These are phyloP conservation scores for Tonatia bakeri DNA, from an alignment of 2,113 vertebrate genomes.

Conservation along the genomic window DNA sequence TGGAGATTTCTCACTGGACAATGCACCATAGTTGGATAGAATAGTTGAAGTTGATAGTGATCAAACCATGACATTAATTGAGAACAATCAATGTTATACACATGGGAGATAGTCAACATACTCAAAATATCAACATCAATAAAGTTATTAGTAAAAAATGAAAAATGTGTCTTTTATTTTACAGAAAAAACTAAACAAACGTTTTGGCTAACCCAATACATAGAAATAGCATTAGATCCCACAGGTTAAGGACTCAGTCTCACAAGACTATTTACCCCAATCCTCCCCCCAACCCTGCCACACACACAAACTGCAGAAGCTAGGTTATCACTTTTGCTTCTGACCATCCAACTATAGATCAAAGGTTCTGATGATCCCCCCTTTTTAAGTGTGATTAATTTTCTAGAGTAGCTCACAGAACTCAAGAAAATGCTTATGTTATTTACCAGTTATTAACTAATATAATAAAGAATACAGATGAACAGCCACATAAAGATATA, in stretches of 20 bases:
- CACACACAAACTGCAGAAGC: not conserved
- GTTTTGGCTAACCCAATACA: too few species aligned
- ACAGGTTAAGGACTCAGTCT: not conserved
- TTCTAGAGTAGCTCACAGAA: not conserved
- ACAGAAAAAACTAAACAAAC: too few species aligned
- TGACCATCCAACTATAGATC: not conserved
- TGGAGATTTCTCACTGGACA: too few species aligned
- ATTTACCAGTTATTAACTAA: not conserved
- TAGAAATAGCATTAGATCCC: not conserved
- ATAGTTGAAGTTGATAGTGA: too few species aligned
- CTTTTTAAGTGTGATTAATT: not conserved
- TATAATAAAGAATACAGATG: not conserved
- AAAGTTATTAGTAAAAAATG: too few species aligned
- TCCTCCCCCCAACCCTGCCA: too few species aligned
- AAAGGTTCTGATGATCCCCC: not conserved
- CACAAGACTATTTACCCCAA: not conserved
- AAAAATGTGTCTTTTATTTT: too few species aligned
- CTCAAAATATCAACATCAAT: too few species aligned
- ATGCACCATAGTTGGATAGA: too few species aligned
- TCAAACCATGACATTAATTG: too few species aligned
- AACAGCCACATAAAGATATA: not conserved
- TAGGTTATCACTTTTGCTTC: not conserved
- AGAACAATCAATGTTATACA: too few species aligned
- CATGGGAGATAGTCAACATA: too few species aligned
- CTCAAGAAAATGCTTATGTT: not conserved